Percentiles rank a stretch among this genome's conserved stretches.
Evolutionary conservation across 2,113 vertebrate genomes (phyloP).

Genomic region (Brienomyrus longianalis): DNA sequence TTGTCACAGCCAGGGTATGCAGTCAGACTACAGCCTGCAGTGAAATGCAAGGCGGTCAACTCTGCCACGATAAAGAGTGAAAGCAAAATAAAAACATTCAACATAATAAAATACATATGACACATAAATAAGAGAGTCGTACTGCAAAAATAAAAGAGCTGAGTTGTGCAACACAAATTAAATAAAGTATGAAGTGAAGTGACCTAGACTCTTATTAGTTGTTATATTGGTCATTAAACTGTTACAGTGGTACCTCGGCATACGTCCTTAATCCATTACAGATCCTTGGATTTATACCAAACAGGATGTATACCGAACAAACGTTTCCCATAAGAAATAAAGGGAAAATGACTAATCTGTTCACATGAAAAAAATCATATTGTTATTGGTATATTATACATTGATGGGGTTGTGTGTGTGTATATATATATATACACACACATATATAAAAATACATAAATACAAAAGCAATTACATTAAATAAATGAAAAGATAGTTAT

Average conservation of each 20-base stretch:
- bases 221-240: background rate
- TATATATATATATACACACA: no score
- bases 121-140: background rate
- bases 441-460: no score
- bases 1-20: background rate
- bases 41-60: background rate
- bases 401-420: no score
- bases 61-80: background rate
- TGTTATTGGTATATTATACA: no score
- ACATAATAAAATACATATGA: background rate
- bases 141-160: background rate
- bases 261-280: no score
- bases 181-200: background rate
- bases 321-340: no score
- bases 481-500: no score
- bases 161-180: background rate
- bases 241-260: background rate
- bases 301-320: no score
- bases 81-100: background rate
- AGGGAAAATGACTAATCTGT: no score
- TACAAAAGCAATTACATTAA: no score
- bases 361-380: no score
- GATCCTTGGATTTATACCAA: no score
- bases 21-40: background rate
- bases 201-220: background rate